Base-by-base conservation (phyloP, 2,888 invertebrate species). In the Aleiodes alternator region DNA sequence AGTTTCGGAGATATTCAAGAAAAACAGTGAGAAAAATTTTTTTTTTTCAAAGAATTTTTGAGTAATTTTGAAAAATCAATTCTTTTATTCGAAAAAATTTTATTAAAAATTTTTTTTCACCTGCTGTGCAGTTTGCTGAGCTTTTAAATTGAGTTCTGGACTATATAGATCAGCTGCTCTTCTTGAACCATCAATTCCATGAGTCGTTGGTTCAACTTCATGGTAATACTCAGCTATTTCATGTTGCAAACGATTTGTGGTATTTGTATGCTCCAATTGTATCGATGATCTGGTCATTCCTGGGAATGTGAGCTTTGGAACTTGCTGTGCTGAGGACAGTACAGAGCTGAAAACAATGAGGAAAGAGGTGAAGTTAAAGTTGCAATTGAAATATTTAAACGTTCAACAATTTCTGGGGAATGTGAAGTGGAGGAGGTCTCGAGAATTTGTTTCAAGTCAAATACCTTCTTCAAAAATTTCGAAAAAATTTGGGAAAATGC, bases 91-190 rank as follows among this genome's bases (percentile, higher is more conserved):
- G 23, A 23, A 23, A 23, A 23, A 23, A 23, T 23, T 23, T 23
- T 1, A 23, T 23, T 23, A 23, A 23, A 23, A 23, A 1, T 23
- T 23, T 23, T 23, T 23, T 23, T 23, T 23, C 23, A 89, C 89
- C 83, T 89, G 86, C 81, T 86, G 88, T 16, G 89, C 89, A 6
- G 89, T 89, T 73, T 87, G 85, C 8, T 88, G 87, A 72, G 89
- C 89, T 80, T 87, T 86, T 43, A 88, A 84, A 80, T 89, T 89
- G 3, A 89, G 81, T 80, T 89, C 88, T 1, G 87, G 88, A 73
- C 84, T 89, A 70, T 87, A 89, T n/a, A 89, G 84, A 80, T 89
- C 89, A n/a, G 86, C 86, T 16, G 84, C 82, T 53, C 84, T 83
- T 43, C 82, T 83, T 12, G 75, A 70, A 3, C 75, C 76, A 43